phyloP scores from a whole-genome alignment of 1,140 invertebrate species.

The Eriosoma lanigerum region DNA sequence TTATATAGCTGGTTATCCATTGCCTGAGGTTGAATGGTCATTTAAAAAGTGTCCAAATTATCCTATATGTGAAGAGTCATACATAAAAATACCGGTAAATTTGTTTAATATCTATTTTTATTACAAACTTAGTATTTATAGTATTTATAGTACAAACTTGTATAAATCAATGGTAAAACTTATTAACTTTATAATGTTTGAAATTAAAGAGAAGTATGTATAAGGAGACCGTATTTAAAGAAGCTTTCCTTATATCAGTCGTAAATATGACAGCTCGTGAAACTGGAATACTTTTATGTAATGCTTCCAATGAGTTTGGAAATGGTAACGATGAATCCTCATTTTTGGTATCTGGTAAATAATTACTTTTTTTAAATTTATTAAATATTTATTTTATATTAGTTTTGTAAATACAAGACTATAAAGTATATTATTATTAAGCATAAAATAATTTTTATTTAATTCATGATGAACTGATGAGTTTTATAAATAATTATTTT shows the following conservation, averaged over 20 bases:
- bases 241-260: slow-evolving; percentile 38
- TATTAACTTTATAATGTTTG: not conserved
- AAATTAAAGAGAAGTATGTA: slow-evolving; percentile 17
- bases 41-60: slow-evolving; percentile 59
- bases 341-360: slow-evolving; percentile 53
- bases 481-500: no score
- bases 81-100: slow-evolving; percentile 46
- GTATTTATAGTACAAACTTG: no score
- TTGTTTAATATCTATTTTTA: slow-evolving; percentile 15
- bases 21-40: slow-evolving; percentile 60
- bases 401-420: not conserved
- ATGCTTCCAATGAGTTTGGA: slow-evolving; percentile 51
- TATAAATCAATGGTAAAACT: not conserved
- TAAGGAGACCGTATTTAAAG: slow-evolving; percentile 9
- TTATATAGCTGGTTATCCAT: slow-evolving; percentile 59
- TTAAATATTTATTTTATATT: no score
- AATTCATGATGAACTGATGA: no score
- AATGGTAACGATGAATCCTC: slow-evolving; percentile 18
- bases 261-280: slow-evolving; percentile 33
- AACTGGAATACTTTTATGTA: slow-evolving; percentile 49
- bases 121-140: no score
- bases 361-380: not conserved
- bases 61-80: slow-evolving; percentile 53
- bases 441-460: no score
- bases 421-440: no score